These are phyloP conservation scores for Saccostrea glomerata DNA, from an alignment of 1,140 invertebrate genomes.

Conservation along the genomic window DNA sequence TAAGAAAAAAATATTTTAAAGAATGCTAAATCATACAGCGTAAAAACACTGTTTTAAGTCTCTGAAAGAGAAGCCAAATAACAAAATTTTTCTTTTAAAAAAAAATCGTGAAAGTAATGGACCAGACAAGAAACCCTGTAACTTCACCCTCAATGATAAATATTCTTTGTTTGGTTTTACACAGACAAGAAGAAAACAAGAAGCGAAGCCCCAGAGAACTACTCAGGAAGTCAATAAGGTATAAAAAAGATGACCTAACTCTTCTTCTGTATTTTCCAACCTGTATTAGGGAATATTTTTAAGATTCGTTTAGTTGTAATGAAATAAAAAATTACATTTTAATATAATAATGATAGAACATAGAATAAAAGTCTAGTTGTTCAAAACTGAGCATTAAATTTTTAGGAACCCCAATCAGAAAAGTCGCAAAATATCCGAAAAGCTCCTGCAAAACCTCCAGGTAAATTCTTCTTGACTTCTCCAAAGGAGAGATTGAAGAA, in stretches of 20 bases:
- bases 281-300: too few relatives aligned
- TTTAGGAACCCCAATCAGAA: background rate
- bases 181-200: background rate
- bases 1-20: background rate
- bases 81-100: too few relatives aligned
- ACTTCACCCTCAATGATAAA: too few relatives aligned
- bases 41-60: too few relatives aligned
- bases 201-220: background rate
- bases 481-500: constrained; percentile 54
- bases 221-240: background rate
- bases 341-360: too few relatives aligned
- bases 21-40: background rate
- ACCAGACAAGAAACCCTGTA: too few relatives aligned
- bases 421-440: constrained; percentile 58
- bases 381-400: background rate
- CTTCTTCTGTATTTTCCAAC: too few relatives aligned
- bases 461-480: constrained; percentile 64
- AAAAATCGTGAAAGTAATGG: too few relatives aligned
- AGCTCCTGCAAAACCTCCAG: constrained; percentile 55
- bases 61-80: too few relatives aligned
- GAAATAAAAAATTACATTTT: too few relatives aligned
- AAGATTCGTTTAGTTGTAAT: too few relatives aligned
- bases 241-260: background rate
- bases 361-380: too few relatives aligned
- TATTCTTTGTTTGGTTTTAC: background rate